These are phyloP conservation scores for Mesochorus sp. DNA, from an alignment of 2,888 invertebrate genomes.

Conservation along the genomic window DNA sequence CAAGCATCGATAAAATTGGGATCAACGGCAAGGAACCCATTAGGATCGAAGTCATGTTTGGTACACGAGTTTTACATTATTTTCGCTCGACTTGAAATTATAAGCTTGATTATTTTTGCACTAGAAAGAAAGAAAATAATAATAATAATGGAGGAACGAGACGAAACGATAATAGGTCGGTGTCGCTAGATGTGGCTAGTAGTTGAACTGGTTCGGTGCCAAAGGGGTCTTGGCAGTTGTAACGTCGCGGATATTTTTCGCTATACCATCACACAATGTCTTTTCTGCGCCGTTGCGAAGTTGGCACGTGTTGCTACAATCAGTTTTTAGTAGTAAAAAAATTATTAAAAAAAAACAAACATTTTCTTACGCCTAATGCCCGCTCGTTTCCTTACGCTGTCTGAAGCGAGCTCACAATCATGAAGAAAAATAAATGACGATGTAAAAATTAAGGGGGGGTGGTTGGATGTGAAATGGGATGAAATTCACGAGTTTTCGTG, in stretches of 20 bases:
- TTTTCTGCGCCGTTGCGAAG: slow-evolving; percentile 54
- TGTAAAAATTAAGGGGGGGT: slow-evolving; percentile 4
- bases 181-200: slow-evolving; percentile 33
- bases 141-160: slow-evolving; percentile 38
- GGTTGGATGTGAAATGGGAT: slow-evolving; percentile 19
- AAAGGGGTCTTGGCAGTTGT: slow-evolving; percentile 64
- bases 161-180: slow-evolving; percentile 63
- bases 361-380: slow-evolving; percentile 1
- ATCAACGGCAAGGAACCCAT: slow-evolving; percentile 66
- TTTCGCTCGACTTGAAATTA: not conserved
- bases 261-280: slow-evolving; percentile 34
- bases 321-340: slow-evolving; percentile 10
- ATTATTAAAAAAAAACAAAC: not conserved
- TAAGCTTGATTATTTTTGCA: not conserved
- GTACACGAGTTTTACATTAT: slow-evolving; percentile 64
- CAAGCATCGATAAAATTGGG: slow-evolving; percentile 53
- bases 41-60: slow-evolving; percentile 73
- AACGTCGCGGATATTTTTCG: slow-evolving; percentile 54
- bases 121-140: slow-evolving; percentile 11
- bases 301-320: slow-evolving; percentile 61
- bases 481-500: slow-evolving; percentile 43
- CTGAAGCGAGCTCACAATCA: slow-evolving; percentile 26
- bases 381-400: slow-evolving; percentile 17
- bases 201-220: slow-evolving; percentile 64
- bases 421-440: not conserved